Percentiles rank a stretch among this genome's conserved stretches.
These are phyloP conservation scores for Psylliodes chrysocephalus DNA, from an alignment of 2,888 invertebrate species.

Conservation along the genomic window DNA sequence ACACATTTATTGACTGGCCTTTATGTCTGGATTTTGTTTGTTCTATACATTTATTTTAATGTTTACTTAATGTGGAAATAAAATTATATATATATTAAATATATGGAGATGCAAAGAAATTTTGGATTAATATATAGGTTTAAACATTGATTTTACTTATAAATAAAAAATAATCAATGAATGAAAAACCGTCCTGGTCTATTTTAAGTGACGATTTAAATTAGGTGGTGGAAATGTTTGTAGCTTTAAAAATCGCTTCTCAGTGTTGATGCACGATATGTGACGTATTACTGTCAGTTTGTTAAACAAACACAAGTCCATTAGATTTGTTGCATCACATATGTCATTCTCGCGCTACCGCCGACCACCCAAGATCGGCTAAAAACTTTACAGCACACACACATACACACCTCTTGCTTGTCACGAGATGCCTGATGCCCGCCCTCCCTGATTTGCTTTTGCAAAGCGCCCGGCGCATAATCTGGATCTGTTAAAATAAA, in stretches of 20 bases:
- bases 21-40: no score
- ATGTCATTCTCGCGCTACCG: constrained; percentile 53
- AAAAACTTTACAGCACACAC: no score
- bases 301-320: constrained; percentile 65
- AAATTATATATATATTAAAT: no score
- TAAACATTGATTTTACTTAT: no score
- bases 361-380: constrained; percentile 58
- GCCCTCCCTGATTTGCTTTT: no score
- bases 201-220: constrained; percentile 12
- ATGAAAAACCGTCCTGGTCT: not conserved
- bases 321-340: constrained; percentile 65
- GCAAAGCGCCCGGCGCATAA: constrained; percentile 44
- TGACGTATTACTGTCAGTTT: constrained; percentile 63
- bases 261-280: constrained; percentile 49
- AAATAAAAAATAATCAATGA: no score
- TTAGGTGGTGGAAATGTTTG: constrained; percentile 36
- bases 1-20: no score
- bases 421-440: constrained; percentile 20
- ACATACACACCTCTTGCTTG: constrained; percentile 31
- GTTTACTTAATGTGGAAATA: no score
- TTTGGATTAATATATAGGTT: no score
- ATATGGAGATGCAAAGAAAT: no score
- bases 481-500: constrained; percentile 33
- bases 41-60: no score
- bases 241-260: constrained; percentile 46